Base-by-base conservation (phyloP, 1,140 invertebrate species). In the Zaprionus tsacasi region DNA sequence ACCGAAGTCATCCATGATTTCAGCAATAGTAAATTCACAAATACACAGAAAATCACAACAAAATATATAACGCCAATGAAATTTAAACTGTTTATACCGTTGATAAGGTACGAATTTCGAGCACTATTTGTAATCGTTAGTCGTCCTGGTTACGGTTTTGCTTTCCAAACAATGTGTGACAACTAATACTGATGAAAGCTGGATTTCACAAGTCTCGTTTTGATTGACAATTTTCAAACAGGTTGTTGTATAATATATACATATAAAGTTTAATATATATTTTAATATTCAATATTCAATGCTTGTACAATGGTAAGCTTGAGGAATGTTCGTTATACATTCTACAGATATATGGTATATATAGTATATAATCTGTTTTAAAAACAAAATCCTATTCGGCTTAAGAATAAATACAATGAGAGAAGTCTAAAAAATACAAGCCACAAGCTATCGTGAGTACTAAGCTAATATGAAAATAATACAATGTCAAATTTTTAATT, bases 321-420 rank as follows among this genome's bases (percentile, higher is more conserved):
- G 38, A 89, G 83, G 83, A 88, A 88, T 88, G 83, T 85, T 76
- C 64, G 70, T 79, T 87, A 72, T 67, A 83, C 74, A 83, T 50
- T 57, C 35, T 70, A 61, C 36, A 77, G 54, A 15, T 17, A 15
- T 45, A 15, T n/a, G 27, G 27, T 45, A 45, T 15, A 45, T 2
- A 45, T 8, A 45, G 74, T 85, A 86, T 70, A 87, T 74, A 88
- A 73, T 88, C 55, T 89, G 83, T 88, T 78, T 83, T 55, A 89
- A 65, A 89, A 89, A 83, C 77, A 89, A 87, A 88, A 74, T 71
- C 64, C 77, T 85, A 83, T 81, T 81, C 65, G 73, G 63, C 74
- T 80, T 74, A 64, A 43, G 70, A 36, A 67, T 72, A 55, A 57
- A 70, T 65, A 38, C 52, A 35, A 72, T 67, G 17, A 13, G 36